These are phyloP conservation scores for Eudemis profundana DNA, from an alignment of 2,888 invertebrate species.

Conservation along the genomic window DNA sequence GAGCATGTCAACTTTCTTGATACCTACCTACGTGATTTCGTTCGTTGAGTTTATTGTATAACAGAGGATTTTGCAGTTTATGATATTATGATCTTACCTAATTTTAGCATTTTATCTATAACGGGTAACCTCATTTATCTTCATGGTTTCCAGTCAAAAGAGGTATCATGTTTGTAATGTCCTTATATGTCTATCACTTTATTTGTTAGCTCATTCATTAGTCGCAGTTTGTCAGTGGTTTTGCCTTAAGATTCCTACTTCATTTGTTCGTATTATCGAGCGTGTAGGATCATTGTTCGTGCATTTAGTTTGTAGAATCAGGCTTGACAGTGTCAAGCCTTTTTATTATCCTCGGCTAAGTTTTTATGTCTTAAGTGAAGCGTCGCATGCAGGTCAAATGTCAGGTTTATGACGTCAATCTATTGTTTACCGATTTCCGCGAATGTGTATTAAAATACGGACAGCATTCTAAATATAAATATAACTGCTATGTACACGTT, in stretches of 20 bases:
- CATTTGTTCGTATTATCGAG: too few relatives aligned
- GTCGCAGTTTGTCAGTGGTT: not conserved
- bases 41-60: slow-evolving; percentile 2
- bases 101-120: not conserved
- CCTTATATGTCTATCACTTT: too few relatives aligned
- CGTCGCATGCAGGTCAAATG: slow-evolving; percentile 61
- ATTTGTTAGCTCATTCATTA: too few relatives aligned
- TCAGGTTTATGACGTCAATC: slow-evolving; percentile 53
- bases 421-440: slow-evolving; percentile 47
- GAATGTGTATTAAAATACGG: slow-evolving; percentile 6
- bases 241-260: too few relatives aligned
- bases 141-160: not conserved
- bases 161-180: too few relatives aligned
- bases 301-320: slow-evolving; percentile 11
- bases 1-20: slow-evolving; percentile 18
- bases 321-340: not conserved
- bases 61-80: not conserved
- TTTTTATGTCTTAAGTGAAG: slow-evolving; percentile 53
- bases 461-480: slow-evolving; percentile 5
- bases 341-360: slow-evolving; percentile 48
- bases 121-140: not conserved
- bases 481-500: not conserved
- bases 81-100: not conserved
- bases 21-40: slow-evolving; percentile 25
- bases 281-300: slow-evolving; percentile 6